phyloP scores from a whole-genome alignment of 2,797 vertebrate species.

The Psittacula derbiana region DNA sequence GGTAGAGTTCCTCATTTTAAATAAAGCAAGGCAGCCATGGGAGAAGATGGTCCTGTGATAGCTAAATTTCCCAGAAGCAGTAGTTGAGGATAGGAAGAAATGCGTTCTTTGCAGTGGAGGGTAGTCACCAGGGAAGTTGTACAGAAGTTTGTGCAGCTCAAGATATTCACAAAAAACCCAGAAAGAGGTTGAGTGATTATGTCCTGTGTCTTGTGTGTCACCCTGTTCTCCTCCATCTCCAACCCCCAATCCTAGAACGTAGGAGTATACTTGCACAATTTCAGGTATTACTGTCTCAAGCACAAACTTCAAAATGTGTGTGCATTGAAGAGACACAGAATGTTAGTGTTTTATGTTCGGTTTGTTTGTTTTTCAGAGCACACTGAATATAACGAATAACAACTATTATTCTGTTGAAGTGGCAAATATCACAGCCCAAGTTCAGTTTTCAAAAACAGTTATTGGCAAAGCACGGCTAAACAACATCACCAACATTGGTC shows the following conservation, averaged over 20 bases:
- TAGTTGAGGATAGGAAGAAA: background rate
- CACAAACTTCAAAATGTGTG: background rate
- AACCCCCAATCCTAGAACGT: background rate
- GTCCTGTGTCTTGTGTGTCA: background rate
- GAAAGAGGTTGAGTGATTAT: background rate
- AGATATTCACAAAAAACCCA: background rate
- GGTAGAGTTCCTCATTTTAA: background rate
- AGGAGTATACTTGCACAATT: background rate
- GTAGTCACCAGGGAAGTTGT: background rate
- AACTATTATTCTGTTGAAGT: constrained; percentile 93
- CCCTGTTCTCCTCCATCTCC: background rate
- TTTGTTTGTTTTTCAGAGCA: constrained; percentile 80
- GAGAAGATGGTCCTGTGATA: background rate
- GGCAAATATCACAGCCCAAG: constrained; percentile 92
- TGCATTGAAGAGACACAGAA: background rate
- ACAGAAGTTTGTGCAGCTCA: background rate
- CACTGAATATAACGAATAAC: constrained; percentile 95
- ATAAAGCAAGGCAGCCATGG: background rate
- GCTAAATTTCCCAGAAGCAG: background rate
- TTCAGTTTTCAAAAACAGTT: constrained; percentile 93
- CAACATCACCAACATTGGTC: constrained; percentile 88
- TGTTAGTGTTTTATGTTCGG: background rate
- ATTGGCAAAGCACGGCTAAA: constrained; percentile 89
- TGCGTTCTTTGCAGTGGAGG: background rate
- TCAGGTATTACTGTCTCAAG: background rate